Conservation (phyloP, 1,140 invertebrate species). For the Ganaspis sp. region DNA sequence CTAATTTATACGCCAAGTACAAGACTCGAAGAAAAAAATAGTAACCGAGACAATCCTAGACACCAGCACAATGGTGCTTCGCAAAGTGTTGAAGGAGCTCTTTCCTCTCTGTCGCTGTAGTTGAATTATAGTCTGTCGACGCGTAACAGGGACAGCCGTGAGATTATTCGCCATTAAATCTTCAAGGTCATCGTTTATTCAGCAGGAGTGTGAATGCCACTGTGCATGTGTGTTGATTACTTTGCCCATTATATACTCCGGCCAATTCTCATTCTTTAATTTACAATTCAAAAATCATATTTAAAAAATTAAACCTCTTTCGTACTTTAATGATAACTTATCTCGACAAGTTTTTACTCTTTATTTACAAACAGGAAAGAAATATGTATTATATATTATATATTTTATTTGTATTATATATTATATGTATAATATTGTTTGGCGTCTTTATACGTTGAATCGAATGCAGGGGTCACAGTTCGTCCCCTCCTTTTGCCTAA, state of each 20-base stretch:
- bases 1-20: constrained; percentile 39
- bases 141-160: not conserved
- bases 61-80: constrained; percentile 29
- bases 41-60: constrained; percentile 35
- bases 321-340: no score
- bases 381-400: no score
- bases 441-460: no score
- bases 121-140: constrained; percentile 21
- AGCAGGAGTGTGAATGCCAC: constrained; percentile 8
- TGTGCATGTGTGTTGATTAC: not conserved
- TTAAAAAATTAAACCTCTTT: no score
- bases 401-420: no score
- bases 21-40: constrained; percentile 8
- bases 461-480: no score
- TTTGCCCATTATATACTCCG: not conserved
- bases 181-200: constrained; percentile 22
- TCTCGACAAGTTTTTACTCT: no score
- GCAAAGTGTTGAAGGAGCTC: constrained; percentile 21
- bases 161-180: constrained; percentile 10
- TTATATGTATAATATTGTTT: no score
- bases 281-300: not conserved
- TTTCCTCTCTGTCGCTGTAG: constrained; percentile 1
- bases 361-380: no score
- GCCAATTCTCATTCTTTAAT: not conserved
- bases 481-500: no score